Base-by-base conservation (phyloP, 1,140 invertebrate species). In the Drosophila eugracilis region DNA sequence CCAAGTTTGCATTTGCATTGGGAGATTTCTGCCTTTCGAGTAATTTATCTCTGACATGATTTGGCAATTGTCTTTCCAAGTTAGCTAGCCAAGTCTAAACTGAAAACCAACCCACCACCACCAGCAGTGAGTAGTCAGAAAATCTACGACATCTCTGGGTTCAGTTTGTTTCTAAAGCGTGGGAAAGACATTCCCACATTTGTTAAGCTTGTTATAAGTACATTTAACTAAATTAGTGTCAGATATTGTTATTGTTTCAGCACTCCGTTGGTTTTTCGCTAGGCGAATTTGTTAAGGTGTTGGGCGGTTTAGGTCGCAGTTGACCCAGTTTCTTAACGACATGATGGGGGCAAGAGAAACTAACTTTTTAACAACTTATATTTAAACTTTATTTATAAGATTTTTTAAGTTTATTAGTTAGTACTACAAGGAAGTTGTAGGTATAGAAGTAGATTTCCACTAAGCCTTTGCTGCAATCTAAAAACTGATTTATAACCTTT, bases 11-110 rank as follows among this genome's bases (percentile, higher is more conserved):
- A 81, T 84, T 84, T 84, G 70, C 62, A 78, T 81, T 44, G 7
- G 7, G 39, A 67, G 28, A 53, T 57, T 67, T 63, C 14, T 63
- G 47, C 55, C 30, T 84, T 83, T 74, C 63, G 79, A 59, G 50
- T 79, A 75, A 71, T 84, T 83, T 83, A 58, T 78, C 47, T 72
- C 53, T 49, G 77, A 79, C 77, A 79, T 70, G 62, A 79, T 79
- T 79, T 63, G 52, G 62, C 76, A 49, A 41, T 34, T 52, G 50
- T 70, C 52, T 53, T 36, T 58, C 5, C n/a, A 6, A n/a, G n/a
- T n/a, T n/a, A n/a, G n/a, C n/a, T n/a, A n/a, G n/a, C n/a, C n/a
- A n/a, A n/a, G 22, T 47, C 24, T 26, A 26, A 42, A 1, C n/a
- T 10, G 3, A 32, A 30, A 32, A 12, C 30, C n/a, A 60, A 53